phyloP scores from a whole-genome alignment of 2,888 invertebrate genomes.

The Nematopogon swammerdamellus region DNA sequence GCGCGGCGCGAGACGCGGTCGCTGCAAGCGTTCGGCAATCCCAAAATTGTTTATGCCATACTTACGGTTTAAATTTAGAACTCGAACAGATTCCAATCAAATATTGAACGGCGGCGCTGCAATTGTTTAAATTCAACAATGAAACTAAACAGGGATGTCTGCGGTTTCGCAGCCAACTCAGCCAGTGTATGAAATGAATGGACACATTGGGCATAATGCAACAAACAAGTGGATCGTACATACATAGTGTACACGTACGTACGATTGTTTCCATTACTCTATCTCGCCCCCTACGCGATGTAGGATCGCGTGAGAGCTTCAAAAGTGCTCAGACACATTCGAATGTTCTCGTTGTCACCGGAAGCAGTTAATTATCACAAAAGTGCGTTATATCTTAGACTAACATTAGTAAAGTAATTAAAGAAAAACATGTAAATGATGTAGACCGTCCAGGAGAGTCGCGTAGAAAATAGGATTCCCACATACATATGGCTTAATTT shows the following conservation, averaged over 20 bases:
- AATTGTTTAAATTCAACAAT: slow-evolving; percentile 44
- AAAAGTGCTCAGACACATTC: background rate
- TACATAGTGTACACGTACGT: background rate
- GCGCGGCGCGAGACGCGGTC: slow-evolving; percentile 34
- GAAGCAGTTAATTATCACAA: background rate
- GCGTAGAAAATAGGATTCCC: slow-evolving; percentile 31
- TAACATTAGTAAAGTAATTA: background rate
- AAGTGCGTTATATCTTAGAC: background rate
- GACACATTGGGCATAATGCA: background rate
- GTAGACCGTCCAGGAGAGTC: slow-evolving; percentile 24
- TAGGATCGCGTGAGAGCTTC: no score
- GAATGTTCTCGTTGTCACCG: background rate
- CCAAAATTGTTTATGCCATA: slow-evolving; percentile 50
- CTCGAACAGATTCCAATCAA: slow-evolving; percentile 44
- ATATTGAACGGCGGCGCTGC: slow-evolving; percentile 33
- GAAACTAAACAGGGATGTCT: slow-evolving; percentile 28
- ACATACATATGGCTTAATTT: slow-evolving; percentile 48
- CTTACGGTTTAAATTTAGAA: slow-evolving; percentile 52
- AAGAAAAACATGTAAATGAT: slow-evolving; percentile 6
- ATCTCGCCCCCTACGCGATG: no score
- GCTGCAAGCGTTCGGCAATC: slow-evolving; percentile 39
- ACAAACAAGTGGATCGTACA: background rate
- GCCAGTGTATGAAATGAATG: background rate
- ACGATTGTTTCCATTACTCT: background rate
- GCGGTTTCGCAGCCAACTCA: background rate